A percentile compares a stretch with the other conserved stretches of the same genome.
phyloP scores from a whole-genome alignment of 2,888 invertebrate species.

The Actias luna region DNA sequence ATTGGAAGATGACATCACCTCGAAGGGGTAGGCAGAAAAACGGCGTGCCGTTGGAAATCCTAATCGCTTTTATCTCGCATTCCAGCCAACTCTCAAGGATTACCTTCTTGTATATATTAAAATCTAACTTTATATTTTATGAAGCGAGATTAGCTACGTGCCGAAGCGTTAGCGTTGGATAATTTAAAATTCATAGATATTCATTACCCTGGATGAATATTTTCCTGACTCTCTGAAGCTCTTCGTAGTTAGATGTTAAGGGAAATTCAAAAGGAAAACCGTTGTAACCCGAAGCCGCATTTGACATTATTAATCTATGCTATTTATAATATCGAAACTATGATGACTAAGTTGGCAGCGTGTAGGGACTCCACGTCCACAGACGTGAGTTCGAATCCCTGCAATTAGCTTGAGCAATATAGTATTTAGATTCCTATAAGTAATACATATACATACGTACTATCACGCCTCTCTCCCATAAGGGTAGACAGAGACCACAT shows the following conservation, averaged over 20 bases:
- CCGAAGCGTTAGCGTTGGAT: background rate
- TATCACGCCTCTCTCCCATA: too few relatives aligned
- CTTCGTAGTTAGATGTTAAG: background rate
- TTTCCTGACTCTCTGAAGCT: background rate
- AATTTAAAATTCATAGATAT: slow-evolving; percentile 4
- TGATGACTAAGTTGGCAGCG: too few relatives aligned
- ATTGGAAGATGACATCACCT: too few relatives aligned
- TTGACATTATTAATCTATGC: background rate
- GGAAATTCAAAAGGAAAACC: background rate
- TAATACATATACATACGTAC: too few relatives aligned
- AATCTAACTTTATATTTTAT: background rate
- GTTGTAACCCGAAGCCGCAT: background rate
- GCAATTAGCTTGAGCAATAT: too few relatives aligned
- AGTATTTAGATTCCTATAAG: too few relatives aligned
- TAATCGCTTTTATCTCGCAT: background rate
- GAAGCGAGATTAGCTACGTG: slow-evolving; percentile 3
- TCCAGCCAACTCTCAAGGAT: background rate
- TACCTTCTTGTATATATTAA: background rate
- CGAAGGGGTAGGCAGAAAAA: background rate
- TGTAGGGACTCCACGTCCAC: too few relatives aligned
- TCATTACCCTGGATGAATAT: background rate
- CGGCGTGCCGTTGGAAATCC: background rate
- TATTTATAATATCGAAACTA: too few relatives aligned
- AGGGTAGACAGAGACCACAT: too few relatives aligned
- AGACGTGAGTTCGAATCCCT: too few relatives aligned